These are phyloP conservation scores for Chalcis sispes DNA, from an alignment of 2,888 invertebrate genomes.

Conservation along the genomic window DNA sequence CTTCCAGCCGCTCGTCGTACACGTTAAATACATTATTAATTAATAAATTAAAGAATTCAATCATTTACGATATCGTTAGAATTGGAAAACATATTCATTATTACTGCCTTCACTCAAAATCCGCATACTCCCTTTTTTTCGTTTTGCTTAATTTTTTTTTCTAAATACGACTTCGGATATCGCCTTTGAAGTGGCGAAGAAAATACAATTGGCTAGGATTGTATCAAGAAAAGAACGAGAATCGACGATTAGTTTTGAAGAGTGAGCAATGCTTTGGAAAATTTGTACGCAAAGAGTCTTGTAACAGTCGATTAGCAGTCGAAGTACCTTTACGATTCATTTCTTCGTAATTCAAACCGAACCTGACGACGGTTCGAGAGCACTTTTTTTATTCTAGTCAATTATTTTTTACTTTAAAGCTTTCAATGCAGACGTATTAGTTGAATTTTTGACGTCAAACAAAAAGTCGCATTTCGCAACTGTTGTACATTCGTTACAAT, in stretches of 20 bases:
- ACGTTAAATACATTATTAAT: constrained; percentile 16
- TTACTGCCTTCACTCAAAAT: constrained; percentile 30
- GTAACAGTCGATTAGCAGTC: constrained; percentile 42
- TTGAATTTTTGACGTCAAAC: constrained; percentile 1
- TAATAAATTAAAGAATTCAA: constrained; percentile 29
- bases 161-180: constrained; percentile 19
- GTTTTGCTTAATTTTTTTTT: constrained; percentile 20
- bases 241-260: constrained; percentile 33
- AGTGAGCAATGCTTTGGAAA: constrained; percentile 48
- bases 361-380: constrained; percentile 35
- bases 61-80: constrained; percentile 25
- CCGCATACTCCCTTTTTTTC: constrained; percentile 21
- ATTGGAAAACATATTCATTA: constrained; percentile 5
- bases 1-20: background rate
- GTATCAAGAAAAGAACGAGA: constrained; percentile 43
- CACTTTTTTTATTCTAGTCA: constrained; percentile 26
- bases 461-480: background rate
- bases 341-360: constrained; percentile 19
- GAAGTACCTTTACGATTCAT: constrained; percentile 29
- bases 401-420: constrained; percentile 30
- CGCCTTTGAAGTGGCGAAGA: constrained; percentile 8
- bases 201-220: constrained; percentile 37
- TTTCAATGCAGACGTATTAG: constrained; percentile 27
- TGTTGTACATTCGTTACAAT: constrained; percentile 1
- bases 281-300: constrained; percentile 50